A percentile compares a stretch with the other conserved stretches of the same genome.
Conservation (phyloP, 2,888 invertebrate species). For the Mylabris sibirica region DNA sequence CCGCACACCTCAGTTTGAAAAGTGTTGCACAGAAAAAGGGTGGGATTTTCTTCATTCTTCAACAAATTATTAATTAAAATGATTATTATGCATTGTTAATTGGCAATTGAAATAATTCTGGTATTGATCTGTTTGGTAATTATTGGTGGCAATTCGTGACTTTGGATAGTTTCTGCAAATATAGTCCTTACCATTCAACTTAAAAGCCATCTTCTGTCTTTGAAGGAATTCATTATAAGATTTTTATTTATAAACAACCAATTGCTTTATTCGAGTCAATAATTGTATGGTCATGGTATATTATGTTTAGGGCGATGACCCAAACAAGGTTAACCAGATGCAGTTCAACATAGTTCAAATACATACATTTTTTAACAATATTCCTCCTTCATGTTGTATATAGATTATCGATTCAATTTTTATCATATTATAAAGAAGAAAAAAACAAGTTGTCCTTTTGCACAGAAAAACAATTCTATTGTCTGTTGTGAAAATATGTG, state of each 20-base stretch:
- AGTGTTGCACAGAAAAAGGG: background rate
- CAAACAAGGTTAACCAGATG: constrained; percentile 45
- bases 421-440: background rate
- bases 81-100: too few species aligned
- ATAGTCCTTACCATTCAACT: background rate
- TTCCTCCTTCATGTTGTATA: constrained; percentile 1
- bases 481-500: constrained; percentile 18
- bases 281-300: constrained; percentile 8
- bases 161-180: background rate
- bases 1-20: background rate
- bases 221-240: background rate
- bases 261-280: background rate
- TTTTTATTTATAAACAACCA: background rate
- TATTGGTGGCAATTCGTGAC: background rate
- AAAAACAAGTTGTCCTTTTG: background rate
- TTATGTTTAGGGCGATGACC: constrained; percentile 41
- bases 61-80: too few species aligned
- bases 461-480: constrained; percentile 18
- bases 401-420: background rate
- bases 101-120: background rate
- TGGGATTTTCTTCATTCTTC: background rate
- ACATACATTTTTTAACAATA: constrained; percentile 24
- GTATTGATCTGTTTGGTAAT: background rate
- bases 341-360: constrained; percentile 41
- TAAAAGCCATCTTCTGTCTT: background rate